Evolutionary conservation across 1,140 invertebrate species (phyloP).

Genomic region (Drosophila kikkawai): DNA sequence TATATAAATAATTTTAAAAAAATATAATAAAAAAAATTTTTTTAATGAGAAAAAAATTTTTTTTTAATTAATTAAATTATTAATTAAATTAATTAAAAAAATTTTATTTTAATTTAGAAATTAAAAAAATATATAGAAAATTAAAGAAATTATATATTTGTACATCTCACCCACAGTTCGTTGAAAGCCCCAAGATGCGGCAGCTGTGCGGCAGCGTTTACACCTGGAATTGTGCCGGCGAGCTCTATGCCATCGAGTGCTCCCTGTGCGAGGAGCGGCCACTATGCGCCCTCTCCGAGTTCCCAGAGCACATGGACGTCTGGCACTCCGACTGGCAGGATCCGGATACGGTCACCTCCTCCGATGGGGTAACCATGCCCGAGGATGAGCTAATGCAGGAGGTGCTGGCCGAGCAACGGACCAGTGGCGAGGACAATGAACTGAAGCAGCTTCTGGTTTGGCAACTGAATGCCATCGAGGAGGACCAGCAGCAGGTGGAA

Average conservation of each 20-base stretch:
- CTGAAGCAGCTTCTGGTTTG: slow-evolving; percentile 68
- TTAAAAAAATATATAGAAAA: neutral
- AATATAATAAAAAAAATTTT: neutral
- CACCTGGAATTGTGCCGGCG: slow-evolving; percentile 75
- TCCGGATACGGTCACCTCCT: neutral
- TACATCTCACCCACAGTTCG: neutral
- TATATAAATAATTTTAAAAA: neutral
- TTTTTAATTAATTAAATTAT: no score
- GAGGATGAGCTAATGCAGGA: slow-evolving; percentile 75
- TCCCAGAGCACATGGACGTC: slow-evolving; percentile 73
- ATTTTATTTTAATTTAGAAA: no score
- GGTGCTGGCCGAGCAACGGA: slow-evolving; percentile 63
- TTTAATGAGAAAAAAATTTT: no score
- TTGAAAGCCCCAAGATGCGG: slow-evolving; percentile 26
- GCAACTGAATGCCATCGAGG: slow-evolving; percentile 56
- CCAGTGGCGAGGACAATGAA: slow-evolving; percentile 62
- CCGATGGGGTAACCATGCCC: slow-evolving; percentile 14
- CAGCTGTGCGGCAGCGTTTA: slow-evolving; percentile 71
- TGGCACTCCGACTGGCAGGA: slow-evolving; percentile 74
- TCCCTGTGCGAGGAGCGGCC: slow-evolving; percentile 73
- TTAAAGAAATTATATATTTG: neutral
- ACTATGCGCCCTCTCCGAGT: slow-evolving; percentile 69
- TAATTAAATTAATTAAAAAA: no score
- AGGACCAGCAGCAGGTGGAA: neutral
- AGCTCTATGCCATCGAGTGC: slow-evolving; percentile 76